These are phyloP conservation scores for Dexiosoma caninum DNA, from an alignment of 2,888 invertebrate species.

Conservation along the genomic window DNA sequence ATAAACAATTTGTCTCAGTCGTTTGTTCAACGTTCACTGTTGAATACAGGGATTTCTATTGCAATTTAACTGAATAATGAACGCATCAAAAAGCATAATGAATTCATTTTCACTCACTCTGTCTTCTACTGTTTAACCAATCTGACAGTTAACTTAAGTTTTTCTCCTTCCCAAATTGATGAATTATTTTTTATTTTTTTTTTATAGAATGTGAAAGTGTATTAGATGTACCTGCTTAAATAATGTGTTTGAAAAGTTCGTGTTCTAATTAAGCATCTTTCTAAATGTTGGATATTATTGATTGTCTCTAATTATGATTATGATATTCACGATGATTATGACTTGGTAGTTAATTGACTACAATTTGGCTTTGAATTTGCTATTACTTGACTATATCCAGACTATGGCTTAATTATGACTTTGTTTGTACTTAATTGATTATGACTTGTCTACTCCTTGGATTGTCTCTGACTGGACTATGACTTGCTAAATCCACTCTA, in stretches of 20 bases:
- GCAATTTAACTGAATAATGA: slow-evolving; percentile 76
- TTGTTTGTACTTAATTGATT: neutral
- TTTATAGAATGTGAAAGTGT: too few relatives aligned
- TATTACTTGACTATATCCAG: neutral
- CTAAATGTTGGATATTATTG: too few relatives aligned
- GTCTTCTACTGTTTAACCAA: slow-evolving; percentile 25
- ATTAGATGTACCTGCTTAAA: too few relatives aligned
- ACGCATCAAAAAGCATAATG: slow-evolving; percentile 75
- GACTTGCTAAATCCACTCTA: too few relatives aligned
- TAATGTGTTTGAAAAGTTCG: too few relatives aligned
- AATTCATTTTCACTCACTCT: slow-evolving; percentile 65
- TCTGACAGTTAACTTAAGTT: slow-evolving; percentile 66
- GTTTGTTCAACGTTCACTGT: slow-evolving; percentile 53
- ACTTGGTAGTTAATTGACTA: neutral
- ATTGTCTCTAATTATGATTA: too few relatives aligned
- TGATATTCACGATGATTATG: neutral
- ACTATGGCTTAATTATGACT: neutral
- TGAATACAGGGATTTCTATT: slow-evolving; percentile 46
- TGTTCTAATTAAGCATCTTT: too few relatives aligned
- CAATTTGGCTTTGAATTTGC: neutral
- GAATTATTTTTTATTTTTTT: too few relatives aligned
- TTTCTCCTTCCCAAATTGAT: slow-evolving; percentile 5
- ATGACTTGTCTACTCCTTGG: neutral
- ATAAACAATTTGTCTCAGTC: slow-evolving; percentile 51
- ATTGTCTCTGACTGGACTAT: neutral